Conservation (phyloP, 1,140 invertebrate genomes). For the Eriocheir sinensis region DNA sequence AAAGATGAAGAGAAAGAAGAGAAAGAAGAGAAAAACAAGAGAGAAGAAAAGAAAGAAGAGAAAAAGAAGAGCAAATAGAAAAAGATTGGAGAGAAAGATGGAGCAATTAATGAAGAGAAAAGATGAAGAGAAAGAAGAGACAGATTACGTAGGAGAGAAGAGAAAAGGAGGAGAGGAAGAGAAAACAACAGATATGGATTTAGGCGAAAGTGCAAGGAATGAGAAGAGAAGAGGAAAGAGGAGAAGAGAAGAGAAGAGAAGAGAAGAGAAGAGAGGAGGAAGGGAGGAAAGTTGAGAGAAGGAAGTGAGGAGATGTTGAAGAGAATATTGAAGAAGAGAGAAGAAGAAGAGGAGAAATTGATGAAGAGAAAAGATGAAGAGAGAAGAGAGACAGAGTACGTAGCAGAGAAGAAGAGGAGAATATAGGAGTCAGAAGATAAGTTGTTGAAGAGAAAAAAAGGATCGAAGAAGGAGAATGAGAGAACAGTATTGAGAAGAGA, state of each 20-base stretch:
- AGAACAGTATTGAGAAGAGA: no score
- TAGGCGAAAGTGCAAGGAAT: background rate
- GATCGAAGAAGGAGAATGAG: background rate
- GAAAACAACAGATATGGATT: background rate
- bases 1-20: no score
- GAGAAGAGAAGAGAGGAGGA: background rate
- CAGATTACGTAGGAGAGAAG: no score
- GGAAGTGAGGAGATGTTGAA: background rate
- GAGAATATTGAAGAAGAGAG: background rate
- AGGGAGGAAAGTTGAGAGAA: background rate
- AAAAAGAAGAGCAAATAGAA: no score
- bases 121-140: no score
- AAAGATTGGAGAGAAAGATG: no score
- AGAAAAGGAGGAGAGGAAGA: background rate
- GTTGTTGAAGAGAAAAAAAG: background rate
- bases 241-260: background rate
- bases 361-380: background rate
- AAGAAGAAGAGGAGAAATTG: background rate
- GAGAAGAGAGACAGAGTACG: background rate
- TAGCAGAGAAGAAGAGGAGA: background rate
- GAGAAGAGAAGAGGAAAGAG: background rate
- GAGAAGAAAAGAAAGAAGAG: no score
- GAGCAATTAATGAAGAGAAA: no score
- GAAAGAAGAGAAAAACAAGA: no score
- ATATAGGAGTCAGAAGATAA: background rate